phyloP scores from a whole-genome alignment of 2,888 invertebrate species.

The Loripinus fragilis region DNA sequence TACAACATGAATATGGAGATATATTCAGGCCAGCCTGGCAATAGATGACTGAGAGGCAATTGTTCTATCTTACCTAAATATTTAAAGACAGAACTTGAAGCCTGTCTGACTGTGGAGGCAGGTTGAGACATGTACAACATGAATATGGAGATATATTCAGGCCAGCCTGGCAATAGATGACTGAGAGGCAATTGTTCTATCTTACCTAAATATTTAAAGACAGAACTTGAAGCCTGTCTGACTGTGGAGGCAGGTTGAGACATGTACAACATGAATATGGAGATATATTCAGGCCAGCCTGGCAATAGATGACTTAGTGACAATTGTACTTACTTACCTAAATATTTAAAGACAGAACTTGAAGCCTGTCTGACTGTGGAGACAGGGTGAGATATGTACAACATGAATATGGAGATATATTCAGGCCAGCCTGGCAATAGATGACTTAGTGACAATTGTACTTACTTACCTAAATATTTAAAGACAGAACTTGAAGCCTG shows the following conservation, averaged over 20 bases:
- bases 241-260: slow-evolving; percentile 82
- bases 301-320: slow-evolving; percentile 72
- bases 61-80: slow-evolving; percentile 71
- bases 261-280: slow-evolving; percentile 78
- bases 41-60: slow-evolving; percentile 69
- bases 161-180: slow-evolving; percentile 75
- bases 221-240: slow-evolving; percentile 79
- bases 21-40: slow-evolving; percentile 77
- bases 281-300: slow-evolving; percentile 75
- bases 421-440: slow-evolving; percentile 75
- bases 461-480: slow-evolving; percentile 76
- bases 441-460: slow-evolving; percentile 63
- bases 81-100: slow-evolving; percentile 80
- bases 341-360: slow-evolving; percentile 79
- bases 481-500: slow-evolving; percentile 80
- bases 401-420: slow-evolving; percentile 75
- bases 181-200: slow-evolving; percentile 61
- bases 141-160: slow-evolving; percentile 76
- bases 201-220: slow-evolving; percentile 80
- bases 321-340: slow-evolving; percentile 72
- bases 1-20: slow-evolving; percentile 77
- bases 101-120: slow-evolving; percentile 81
- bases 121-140: slow-evolving; percentile 79
- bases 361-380: slow-evolving; percentile 81
- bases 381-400: slow-evolving; percentile 80